phyloP scores from a whole-genome alignment of 1,140 invertebrate genomes.

The Cherax destructor region DNA sequence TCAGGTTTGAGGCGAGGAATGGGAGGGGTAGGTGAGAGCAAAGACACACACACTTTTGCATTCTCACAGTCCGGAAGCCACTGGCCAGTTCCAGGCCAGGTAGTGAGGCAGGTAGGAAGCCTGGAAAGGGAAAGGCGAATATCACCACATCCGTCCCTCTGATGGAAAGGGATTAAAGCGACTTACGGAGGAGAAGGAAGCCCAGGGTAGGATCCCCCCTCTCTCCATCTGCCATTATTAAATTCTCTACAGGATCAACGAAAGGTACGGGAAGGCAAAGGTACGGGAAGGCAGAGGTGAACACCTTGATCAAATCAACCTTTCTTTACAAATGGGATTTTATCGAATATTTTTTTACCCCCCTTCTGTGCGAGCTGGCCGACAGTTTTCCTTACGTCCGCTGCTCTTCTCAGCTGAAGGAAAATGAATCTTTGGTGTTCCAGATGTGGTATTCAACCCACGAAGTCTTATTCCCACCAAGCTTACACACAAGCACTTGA shows the following conservation, averaged over 20 bases:
- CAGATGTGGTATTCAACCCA: too few species aligned
- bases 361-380: too few species aligned
- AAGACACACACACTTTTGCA: too few species aligned
- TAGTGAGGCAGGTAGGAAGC: not conserved
- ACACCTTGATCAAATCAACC: not conserved
- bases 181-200: not conserved
- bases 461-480: too few species aligned
- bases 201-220: not conserved
- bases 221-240: not conserved
- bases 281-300: not conserved
- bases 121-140: constrained; percentile 18
- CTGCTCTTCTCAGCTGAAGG: too few species aligned
- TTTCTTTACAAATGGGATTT: not conserved
- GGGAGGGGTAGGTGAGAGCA: too few species aligned
- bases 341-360: too few species aligned
- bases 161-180: constrained; percentile 29
- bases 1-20: too few species aligned
- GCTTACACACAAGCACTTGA: too few species aligned
- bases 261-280: not conserved
- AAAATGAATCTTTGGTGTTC: too few species aligned
- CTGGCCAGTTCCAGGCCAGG: constrained; percentile 6
- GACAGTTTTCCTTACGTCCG: too few species aligned
- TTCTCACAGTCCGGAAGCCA: constrained; percentile 31
- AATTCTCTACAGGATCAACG: not conserved
- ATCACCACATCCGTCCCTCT: constrained; percentile 36